Conservation (phyloP, 2,797 vertebrate species). For the Trematocara caparti region DNA sequence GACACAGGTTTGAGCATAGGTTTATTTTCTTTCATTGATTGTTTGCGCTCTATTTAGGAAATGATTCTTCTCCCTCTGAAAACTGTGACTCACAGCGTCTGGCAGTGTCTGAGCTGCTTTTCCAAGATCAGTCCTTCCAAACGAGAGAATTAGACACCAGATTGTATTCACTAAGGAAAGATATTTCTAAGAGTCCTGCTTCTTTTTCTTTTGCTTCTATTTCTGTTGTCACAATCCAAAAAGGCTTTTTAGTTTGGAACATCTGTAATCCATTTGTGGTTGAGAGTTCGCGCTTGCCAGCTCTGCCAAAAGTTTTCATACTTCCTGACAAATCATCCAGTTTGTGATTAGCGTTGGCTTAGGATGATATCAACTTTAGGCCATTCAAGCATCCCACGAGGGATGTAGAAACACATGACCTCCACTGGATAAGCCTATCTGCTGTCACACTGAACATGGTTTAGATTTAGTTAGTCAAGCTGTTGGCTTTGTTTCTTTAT, state of each 20-base stretch:
- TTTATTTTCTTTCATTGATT: constrained; percentile 54
- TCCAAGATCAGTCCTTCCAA: constrained; percentile 45
- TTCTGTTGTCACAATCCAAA: constrained; percentile 64
- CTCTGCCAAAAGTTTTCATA: constrained; percentile 62
- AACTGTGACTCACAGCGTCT: constrained; percentile 52
- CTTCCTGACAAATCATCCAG: constrained; percentile 60
- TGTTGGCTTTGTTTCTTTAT: constrained; percentile 42
- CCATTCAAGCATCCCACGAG: constrained; percentile 33
- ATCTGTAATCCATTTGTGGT: constrained; percentile 75
- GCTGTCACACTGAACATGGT: constrained; percentile 41
- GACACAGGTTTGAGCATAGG: constrained; percentile 11
- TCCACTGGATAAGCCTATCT: constrained; percentile 29
- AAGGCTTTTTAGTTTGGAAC: constrained; percentile 58
- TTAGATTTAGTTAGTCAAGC: constrained; percentile 46
- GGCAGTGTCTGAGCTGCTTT: constrained; percentile 39
- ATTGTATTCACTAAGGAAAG: constrained; percentile 42
- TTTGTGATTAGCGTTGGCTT: constrained; percentile 61
- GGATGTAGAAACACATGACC: constrained; percentile 37
- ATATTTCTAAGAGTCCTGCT: constrained; percentile 28
- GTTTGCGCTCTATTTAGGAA: constrained; percentile 56
- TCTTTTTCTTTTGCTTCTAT: constrained; percentile 24
- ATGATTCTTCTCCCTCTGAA: constrained; percentile 46
- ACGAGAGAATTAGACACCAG: constrained; percentile 51
- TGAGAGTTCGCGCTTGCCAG: constrained; percentile 35
- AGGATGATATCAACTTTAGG: constrained; percentile 51